Conservation (phyloP, 2,797 vertebrate genomes). For the Artibeus lituratus region DNA sequence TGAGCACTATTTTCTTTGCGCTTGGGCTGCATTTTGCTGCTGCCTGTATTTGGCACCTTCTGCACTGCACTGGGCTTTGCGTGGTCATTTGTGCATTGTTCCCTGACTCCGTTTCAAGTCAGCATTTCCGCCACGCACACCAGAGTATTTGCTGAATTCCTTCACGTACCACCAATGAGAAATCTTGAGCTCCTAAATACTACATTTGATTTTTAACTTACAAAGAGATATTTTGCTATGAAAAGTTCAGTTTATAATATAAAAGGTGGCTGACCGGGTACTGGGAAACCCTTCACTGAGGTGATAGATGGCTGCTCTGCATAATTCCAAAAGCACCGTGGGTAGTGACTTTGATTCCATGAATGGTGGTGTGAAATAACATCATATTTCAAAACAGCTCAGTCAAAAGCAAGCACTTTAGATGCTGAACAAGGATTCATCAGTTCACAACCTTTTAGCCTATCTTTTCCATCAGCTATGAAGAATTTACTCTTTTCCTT, state of each 20-base stretch:
- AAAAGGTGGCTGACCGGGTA: slow-evolving; percentile 70
- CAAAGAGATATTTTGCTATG: slow-evolving; percentile 57
- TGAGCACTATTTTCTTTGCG: not conserved
- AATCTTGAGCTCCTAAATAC: not conserved
- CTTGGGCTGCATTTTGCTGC: not conserved
- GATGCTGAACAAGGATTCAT: not conserved
- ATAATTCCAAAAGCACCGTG: slow-evolving; percentile 40
- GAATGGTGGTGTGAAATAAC: slow-evolving; percentile 71
- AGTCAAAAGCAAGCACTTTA: not conserved
- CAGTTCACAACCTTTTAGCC: not conserved
- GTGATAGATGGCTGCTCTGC: slow-evolving; percentile 56
- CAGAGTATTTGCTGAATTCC: not conserved
- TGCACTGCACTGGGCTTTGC: not conserved
- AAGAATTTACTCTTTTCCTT: not conserved
- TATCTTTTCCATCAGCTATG: not conserved
- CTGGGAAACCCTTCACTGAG: slow-evolving; percentile 38
- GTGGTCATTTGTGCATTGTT: not conserved
- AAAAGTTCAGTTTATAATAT: slow-evolving; percentile 49
- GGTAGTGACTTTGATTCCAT: slow-evolving; percentile 64
- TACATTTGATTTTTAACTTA: slow-evolving; percentile 20
- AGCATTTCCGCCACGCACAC: not conserved
- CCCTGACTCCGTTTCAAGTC: not conserved
- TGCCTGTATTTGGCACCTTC: not conserved
- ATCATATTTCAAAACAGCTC: not conserved
- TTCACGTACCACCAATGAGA: not conserved